Evolutionary conservation across 2,888 invertebrate genomes (phyloP), one percentile per base, ranked within the genome.

Genomic region (Deladenus siricidicola): DNA sequence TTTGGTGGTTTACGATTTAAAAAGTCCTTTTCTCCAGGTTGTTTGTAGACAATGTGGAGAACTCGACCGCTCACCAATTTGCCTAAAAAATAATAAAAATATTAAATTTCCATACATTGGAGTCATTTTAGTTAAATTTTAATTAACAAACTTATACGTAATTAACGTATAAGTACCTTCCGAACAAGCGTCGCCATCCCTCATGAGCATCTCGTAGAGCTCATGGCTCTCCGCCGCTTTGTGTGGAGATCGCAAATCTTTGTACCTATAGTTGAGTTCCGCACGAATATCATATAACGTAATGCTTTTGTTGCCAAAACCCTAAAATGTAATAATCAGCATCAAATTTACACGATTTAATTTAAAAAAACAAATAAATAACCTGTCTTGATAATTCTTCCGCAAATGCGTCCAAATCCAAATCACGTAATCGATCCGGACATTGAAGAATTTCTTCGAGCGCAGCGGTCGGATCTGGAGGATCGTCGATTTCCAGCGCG

Each of bases 361-460:
- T 4, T 17, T 50, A 42, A 28, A 34, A 30, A 30, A 4, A 6
- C 19, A 6, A 39, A 2, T 3, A 19, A 23, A 26, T 19, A 28
- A 85, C 86, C 81, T 88, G 94, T 57, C 93, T 84, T 75, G 92
- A 90, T 62, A 98, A 83, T 82, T 98, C 96, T 72, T 91, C 93
- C 0, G 96, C 96, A 80, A 98, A 98, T 0, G 96, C 96, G 80
- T 98, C 96, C 64, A 98, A 83, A 83, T 98, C 96, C 30, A 99
- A 84, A 80, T 98, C 98, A 67, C 81, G 82, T 34, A 83, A 74
- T 43, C 81, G 70, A 62, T 83, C 77, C 0, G 96, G 94, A 8
- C 90, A 87, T 80, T 94, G 92, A 1, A 98, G 83, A 76, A 98
- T 96, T 80, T 96, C 96, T 80, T 96, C 96, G 28, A 98, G 82